Conservation (phyloP, 2,888 invertebrate genomes). For the Leptogaster cylindrica region DNA sequence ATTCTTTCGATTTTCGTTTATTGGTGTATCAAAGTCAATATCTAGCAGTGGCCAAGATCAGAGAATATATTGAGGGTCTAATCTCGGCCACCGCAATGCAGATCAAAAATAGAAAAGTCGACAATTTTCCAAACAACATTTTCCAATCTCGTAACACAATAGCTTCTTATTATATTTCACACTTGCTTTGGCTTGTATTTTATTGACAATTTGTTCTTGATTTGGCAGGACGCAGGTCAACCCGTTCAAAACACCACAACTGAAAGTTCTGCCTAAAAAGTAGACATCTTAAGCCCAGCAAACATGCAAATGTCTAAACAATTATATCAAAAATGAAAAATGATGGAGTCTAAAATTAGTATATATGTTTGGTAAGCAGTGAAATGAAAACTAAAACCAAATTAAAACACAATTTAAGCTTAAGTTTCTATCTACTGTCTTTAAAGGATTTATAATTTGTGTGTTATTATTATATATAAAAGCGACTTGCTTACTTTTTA, state of each 20-base stretch:
- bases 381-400: slow-evolving; percentile 3
- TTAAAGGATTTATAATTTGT: neutral
- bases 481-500: neutral
- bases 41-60: too few species aligned
- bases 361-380: neutral
- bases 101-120: too few species aligned
- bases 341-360: neutral
- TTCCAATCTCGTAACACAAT: too few species aligned
- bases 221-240: slow-evolving; percentile 57
- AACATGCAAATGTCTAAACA: slow-evolving; percentile 44
- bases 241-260: slow-evolving; percentile 62
- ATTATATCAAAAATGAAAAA: slow-evolving; percentile 45
- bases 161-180: too few species aligned
- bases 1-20: too few species aligned
- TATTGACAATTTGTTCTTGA: neutral
- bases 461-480: neutral
- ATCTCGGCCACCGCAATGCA: too few species aligned
- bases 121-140: too few species aligned
- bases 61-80: too few species aligned
- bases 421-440: slow-evolving; percentile 1
- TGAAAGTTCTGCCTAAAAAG: slow-evolving; percentile 60
- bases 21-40: too few species aligned
- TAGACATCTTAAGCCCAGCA: slow-evolving; percentile 39
- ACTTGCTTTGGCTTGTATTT: too few species aligned
- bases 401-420: slow-evolving; percentile 15